Evolutionary conservation across 1,140 invertebrate genomes (phyloP), one percentile per base, ranked within the genome.

Genomic region (Heterodera schachtii): DNA sequence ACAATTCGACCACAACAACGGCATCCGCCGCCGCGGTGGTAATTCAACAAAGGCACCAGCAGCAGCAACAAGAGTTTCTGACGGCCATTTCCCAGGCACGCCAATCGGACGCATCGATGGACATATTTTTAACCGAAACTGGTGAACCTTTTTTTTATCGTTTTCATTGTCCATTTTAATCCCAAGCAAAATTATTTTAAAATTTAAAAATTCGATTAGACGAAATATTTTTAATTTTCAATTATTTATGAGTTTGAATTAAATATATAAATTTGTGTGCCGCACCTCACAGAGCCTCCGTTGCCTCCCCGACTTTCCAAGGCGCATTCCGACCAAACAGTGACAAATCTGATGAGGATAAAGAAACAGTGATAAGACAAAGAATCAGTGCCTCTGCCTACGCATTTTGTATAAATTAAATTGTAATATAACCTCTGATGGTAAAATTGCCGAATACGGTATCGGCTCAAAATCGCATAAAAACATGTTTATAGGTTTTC

Each of bases 301-400:
- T 46, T 78, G 21, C 77, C 77, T 47, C 77, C 64, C 47, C 31
- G 77, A 78, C 64, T 49, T 69, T 78, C 77, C 21, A 69, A 70
- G 31, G 47, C 47, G 44, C 77, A 78, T 46, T 78, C 77, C 70
- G 44, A 78, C 16, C 41, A 71, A 41, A 71, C 6, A 60, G 57
- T 64, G 57, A 64, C 57, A 64, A 64, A 64, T 64, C 57, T 64
- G 57, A 6, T 52, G 49, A 64, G 57, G 57, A 64, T 64, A 64
- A 64, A 16, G 11, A 13, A 19, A 19, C 57, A 60, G 57, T 64
- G 31, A 31, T 31, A 31, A 31, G 31, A 31, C 31, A 31, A 31
- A 31, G 31, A 31, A 31, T 31, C 31, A 31, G 31, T 31, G 31
- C 31, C 31, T 31, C 31, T 31, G 31, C 31, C 31, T 31, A 31